A percentile compares a stretch with the other conserved stretches of the same genome.
Conservation (phyloP, 2,888 invertebrate genomes). For the Tipula vernalis region DNA sequence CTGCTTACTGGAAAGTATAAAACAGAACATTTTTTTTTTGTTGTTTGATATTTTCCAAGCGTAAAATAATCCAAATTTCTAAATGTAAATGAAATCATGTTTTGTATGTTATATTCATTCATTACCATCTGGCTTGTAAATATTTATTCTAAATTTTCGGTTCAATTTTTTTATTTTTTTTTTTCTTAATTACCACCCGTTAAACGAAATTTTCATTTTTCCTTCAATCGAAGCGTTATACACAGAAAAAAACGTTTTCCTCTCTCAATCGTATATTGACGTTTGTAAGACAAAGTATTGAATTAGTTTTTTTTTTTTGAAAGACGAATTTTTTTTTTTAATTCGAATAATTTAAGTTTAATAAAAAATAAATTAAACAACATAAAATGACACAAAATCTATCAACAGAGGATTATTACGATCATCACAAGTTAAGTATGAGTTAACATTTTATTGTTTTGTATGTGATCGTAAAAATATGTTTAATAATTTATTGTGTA, state of each 20-base stretch:
- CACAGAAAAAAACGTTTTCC: background rate
- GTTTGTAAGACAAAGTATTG: background rate
- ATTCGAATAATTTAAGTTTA: background rate
- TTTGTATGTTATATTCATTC: background rate
- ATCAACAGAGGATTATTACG: background rate
- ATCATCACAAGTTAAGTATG: background rate
- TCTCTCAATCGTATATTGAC: background rate
- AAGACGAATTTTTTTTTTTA: background rate
- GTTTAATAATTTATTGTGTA: background rate
- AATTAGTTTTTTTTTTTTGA: background rate
- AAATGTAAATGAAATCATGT: background rate
- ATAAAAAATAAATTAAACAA: background rate
- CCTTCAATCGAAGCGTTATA: background rate
- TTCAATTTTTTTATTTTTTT: background rate
- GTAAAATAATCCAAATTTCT: background rate
- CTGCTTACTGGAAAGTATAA: too few relatives aligned
- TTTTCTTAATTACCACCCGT: background rate
- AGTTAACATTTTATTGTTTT: too few relatives aligned
- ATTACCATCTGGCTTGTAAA: background rate
- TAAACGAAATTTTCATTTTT: background rate
- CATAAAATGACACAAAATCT: background rate
- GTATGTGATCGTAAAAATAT: background rate
- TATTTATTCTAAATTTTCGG: background rate
- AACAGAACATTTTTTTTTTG: too few relatives aligned
- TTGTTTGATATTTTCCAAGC: background rate